These are phyloP conservation scores for Frankliniella intonsa DNA, from an alignment of 2,888 invertebrate species.

Conservation along the genomic window DNA sequence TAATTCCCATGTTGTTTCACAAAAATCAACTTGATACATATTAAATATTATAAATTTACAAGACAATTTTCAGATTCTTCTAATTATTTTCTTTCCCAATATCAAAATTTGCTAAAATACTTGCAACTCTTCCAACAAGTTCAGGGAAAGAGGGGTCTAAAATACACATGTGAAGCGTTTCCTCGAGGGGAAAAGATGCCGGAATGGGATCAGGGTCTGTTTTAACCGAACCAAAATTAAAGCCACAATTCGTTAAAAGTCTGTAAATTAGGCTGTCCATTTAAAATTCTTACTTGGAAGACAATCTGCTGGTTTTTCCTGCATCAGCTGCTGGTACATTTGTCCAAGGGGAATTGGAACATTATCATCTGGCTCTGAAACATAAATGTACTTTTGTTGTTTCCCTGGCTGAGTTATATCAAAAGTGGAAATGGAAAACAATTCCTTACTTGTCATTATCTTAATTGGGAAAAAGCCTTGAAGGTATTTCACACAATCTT, in stretches of 20 bases:
- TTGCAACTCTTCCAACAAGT: constrained; percentile 36
- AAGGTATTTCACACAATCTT: not conserved
- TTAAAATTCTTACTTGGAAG: not conserved
- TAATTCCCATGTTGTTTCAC: not conserved
- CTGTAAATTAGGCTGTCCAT: not conserved
- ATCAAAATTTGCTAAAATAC: constrained; percentile 31
- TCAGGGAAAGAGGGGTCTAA: constrained; percentile 38
- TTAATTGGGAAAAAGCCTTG: not conserved
- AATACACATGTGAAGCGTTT: constrained; percentile 37
- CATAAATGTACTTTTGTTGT: not conserved
- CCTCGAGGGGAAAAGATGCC: constrained; percentile 35
- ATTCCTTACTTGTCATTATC: not conserved
- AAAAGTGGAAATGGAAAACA: too few relatives aligned
- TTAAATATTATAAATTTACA: not conserved
- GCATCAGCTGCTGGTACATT: not conserved
- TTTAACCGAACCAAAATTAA: too few relatives aligned
- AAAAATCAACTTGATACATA: not conserved
- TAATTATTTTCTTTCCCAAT: not conserved
- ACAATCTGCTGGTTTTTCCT: not conserved
- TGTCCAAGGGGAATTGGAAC: not conserved
- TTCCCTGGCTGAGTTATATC: too few relatives aligned
- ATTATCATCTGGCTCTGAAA: not conserved
- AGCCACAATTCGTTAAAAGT: not conserved
- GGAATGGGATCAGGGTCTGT: not conserved
- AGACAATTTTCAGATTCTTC: not conserved